Evolutionary conservation across 2,888 invertebrate genomes (phyloP).

Genomic region (Drosophila leonis): DNA sequence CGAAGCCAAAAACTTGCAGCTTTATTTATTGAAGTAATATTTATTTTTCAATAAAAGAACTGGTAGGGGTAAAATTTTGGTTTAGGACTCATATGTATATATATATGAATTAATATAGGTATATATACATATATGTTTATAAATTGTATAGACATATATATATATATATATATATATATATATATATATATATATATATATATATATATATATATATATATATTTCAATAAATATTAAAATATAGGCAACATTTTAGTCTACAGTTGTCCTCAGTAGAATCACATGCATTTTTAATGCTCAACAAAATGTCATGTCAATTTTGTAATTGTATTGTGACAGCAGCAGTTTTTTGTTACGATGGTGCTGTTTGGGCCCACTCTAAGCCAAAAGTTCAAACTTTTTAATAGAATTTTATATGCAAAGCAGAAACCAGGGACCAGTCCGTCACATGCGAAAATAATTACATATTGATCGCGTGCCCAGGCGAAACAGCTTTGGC

Average conservation of each 20-base stretch:
- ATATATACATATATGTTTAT: too few relatives aligned
- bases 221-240: slow-evolving; percentile 12
- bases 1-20: background rate
- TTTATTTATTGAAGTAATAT: background rate
- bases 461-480: slow-evolving; percentile 74
- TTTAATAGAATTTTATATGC: slow-evolving; percentile 59
- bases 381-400: slow-evolving; percentile 31
- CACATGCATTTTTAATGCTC: slow-evolving; percentile 61
- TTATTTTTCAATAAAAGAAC: background rate
- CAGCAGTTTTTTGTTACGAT: slow-evolving; percentile 1
- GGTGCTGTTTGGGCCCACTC: background rate
- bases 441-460: slow-evolving; percentile 52
- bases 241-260: slow-evolving; percentile 1
- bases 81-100: too few relatives aligned
- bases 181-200: background rate
- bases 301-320: slow-evolving; percentile 54
- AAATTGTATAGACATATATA: too few relatives aligned
- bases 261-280: slow-evolving; percentile 8
- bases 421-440: slow-evolving; percentile 21
- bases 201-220: background rate
- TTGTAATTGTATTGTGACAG: slow-evolving; percentile 55
- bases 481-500: slow-evolving; percentile 41
- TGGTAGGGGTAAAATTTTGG: background rate
- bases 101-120: too few relatives aligned
- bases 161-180: background rate